phyloP scores from a whole-genome alignment of 2,797 vertebrate species.

The Mastacembelus armatus region DNA sequence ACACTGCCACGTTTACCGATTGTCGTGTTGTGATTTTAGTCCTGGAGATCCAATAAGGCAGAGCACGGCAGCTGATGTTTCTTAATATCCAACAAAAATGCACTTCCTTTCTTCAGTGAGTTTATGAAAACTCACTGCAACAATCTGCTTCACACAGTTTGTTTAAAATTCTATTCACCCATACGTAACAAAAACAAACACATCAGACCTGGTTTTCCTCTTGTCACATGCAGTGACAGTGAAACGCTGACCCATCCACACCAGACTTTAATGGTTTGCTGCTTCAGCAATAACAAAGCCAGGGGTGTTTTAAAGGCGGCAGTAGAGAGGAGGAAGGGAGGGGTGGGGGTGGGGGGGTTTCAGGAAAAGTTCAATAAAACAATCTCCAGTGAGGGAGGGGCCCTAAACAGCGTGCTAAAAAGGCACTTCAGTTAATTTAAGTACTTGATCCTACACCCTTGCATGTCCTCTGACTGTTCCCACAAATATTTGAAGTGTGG shows the following conservation, averaged over 20 bases:
- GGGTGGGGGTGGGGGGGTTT: slow-evolving; percentile 14
- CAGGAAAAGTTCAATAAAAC: slow-evolving; percentile 79
- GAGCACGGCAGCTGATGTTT: neutral
- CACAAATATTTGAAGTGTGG: slow-evolving; percentile 85
- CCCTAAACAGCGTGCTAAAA: slow-evolving; percentile 58
- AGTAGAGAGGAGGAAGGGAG: slow-evolving; percentile 40
- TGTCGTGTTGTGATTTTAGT: neutral
- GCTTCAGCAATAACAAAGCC: slow-evolving; percentile 50
- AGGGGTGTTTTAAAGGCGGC: slow-evolving; percentile 53
- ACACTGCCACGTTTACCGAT: neutral
- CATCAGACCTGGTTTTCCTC: neutral
- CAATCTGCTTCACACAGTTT: neutral
- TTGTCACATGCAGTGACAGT: neutral
- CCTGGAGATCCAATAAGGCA: neutral
- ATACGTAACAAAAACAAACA: neutral
- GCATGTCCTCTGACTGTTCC: slow-evolving; percentile 69
- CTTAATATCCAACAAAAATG: neutral
- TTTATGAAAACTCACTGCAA: neutral
- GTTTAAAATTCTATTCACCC: neutral
- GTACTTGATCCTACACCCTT: slow-evolving; percentile 80
- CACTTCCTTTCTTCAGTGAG: neutral
- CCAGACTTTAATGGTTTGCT: slow-evolving; percentile 35
- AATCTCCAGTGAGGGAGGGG: slow-evolving; percentile 59
- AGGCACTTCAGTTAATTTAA: slow-evolving; percentile 81
- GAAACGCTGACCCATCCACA: no score